Conservation (phyloP, 2,113 vertebrate species). For the Sterna hirundo region DNA sequence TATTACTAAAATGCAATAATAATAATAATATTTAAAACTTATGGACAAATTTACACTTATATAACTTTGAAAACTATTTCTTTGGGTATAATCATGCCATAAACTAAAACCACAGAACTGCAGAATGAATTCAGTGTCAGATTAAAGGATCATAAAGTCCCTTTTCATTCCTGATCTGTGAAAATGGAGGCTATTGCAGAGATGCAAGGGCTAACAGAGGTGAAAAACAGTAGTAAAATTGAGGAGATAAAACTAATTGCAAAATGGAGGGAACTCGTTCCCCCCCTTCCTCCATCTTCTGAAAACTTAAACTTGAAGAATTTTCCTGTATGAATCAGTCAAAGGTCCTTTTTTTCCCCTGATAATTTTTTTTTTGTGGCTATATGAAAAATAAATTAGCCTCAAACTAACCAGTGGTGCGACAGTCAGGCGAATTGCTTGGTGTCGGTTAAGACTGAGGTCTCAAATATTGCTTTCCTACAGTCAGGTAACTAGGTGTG, state of each 20-base stretch:
- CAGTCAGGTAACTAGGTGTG: background rate
- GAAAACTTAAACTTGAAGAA: background rate
- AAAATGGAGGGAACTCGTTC: background rate
- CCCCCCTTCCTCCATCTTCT: background rate
- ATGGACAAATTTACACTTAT: background rate
- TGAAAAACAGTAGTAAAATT: background rate
- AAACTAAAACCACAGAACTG: background rate
- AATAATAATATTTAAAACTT: background rate
- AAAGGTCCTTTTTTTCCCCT: background rate
- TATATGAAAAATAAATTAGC: background rate
- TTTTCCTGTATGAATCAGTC: background rate
- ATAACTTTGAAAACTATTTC: background rate
- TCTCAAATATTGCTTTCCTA: background rate
- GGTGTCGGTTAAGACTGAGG: background rate
- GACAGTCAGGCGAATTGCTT: background rate
- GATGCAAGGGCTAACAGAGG: background rate
- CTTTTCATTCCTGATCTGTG: background rate
- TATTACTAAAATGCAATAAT: background rate
- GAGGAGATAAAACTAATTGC: background rate
- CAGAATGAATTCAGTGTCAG: background rate
- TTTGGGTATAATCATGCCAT: background rate
- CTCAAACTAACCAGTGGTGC: background rate
- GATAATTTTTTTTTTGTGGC: background rate
- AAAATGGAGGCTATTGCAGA: background rate
- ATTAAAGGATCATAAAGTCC: background rate